Evolutionary conservation across 2,888 invertebrate species (phyloP).

Genomic region (Scelioninae gen. 1): DNA sequence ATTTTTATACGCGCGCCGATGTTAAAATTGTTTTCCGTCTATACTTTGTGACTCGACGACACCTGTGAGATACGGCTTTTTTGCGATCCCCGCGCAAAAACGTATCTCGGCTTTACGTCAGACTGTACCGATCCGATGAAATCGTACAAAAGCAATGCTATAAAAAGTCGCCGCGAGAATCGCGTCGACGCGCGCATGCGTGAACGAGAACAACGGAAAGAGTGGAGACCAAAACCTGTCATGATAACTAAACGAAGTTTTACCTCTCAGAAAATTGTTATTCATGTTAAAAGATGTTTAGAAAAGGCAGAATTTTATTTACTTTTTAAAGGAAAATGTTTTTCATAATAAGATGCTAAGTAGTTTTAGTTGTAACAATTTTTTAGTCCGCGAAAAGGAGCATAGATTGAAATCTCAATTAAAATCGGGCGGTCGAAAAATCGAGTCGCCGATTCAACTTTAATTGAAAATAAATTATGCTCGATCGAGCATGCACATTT

Average conservation of each 20-base stretch:
- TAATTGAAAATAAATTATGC: constrained; percentile 53
- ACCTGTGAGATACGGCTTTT: constrained; percentile 24
- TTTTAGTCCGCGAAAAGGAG: not conserved
- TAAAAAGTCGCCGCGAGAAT: constrained; percentile 25
- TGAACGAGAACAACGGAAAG: too few species aligned
- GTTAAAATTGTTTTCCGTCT: constrained; percentile 20
- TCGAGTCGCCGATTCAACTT: constrained; percentile 16
- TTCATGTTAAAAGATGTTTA: too few species aligned
- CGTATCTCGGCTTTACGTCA: constrained; percentile 27
- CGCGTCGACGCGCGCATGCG: constrained; percentile 5
- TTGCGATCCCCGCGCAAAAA: constrained; percentile 15
- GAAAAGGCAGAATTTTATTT: too few species aligned
- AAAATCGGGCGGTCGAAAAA: constrained; percentile 20
- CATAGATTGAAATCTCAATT: constrained; percentile 40
- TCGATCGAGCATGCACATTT: constrained; percentile 36
- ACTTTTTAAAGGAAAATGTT: too few species aligned
- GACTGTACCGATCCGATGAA: constrained; percentile 33
- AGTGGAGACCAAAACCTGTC: constrained; percentile 5
- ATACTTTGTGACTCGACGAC: constrained; percentile 1
- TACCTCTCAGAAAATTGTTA: too few species aligned
- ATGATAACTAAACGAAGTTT: too few species aligned
- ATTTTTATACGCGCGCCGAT: constrained; percentile 29
- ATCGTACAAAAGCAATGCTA: constrained; percentile 19
- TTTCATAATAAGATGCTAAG: not conserved
- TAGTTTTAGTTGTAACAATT: not conserved